Evolutionary conservation across 1,140 invertebrate genomes (phyloP).

Genomic region (Ostrea edulis): DNA sequence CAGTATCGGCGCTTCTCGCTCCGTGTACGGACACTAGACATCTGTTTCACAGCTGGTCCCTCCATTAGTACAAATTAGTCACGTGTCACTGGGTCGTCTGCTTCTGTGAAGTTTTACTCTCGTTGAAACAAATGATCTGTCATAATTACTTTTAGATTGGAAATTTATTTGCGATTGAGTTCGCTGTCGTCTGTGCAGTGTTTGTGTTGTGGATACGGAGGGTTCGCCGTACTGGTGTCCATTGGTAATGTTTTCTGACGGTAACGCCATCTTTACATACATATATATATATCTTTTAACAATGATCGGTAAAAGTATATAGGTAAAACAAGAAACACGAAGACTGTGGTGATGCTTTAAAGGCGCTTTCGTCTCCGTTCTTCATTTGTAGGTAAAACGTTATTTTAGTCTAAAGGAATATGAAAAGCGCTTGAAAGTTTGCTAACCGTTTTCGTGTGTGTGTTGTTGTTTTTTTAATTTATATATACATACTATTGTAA

Average conservation of each 20-base stretch:
- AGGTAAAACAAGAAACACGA: too few relatives aligned
- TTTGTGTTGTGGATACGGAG: background rate
- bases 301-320: too few relatives aligned
- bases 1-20: background rate
- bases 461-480: too few relatives aligned
- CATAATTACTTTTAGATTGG: constrained; percentile 7
- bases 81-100: background rate
- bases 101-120: background rate
- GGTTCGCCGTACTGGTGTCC: background rate
- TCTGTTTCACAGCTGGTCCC: constrained; percentile 8
- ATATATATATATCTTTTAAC: too few relatives aligned
- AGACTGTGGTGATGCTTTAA: too few relatives aligned
- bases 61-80: constrained; percentile 11
- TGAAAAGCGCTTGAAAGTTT: too few relatives aligned
- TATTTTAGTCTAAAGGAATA: too few relatives aligned
- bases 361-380: too few relatives aligned
- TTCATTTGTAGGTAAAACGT: too few relatives aligned
- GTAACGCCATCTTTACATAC: too few relatives aligned
- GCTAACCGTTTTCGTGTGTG: too few relatives aligned
- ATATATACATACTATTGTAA: too few relatives aligned
- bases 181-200: background rate
- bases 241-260: background rate
- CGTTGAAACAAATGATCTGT: background rate
- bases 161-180: background rate
- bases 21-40: background rate